A percentile compares a stretch with the other conserved stretches of the same genome.
phyloP scores from a whole-genome alignment of 2,797 vertebrate genomes.

The Huso huso region DNA sequence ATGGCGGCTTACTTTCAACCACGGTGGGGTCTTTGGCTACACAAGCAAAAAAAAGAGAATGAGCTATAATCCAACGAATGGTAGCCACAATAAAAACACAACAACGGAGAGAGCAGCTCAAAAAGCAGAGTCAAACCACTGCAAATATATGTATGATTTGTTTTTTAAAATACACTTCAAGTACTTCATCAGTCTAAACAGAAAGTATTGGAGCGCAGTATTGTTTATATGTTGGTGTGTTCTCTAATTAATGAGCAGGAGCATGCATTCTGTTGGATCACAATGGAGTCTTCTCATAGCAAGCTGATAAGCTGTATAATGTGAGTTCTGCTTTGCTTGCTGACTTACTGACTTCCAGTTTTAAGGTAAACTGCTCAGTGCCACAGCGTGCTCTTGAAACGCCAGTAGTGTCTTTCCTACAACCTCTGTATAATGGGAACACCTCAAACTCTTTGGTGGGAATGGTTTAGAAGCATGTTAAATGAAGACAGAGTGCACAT shows the following conservation, averaged over 20 bases:
- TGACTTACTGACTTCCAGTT: neutral
- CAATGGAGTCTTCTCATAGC: no score
- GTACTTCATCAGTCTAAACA: no score
- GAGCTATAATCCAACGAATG: no score
- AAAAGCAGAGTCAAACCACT: no score
- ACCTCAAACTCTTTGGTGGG: constrained; percentile 2
- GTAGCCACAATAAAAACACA: no score
- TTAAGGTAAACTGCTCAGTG: constrained; percentile 9
- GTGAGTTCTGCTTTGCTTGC: constrained; percentile 5
- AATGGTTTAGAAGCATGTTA: constrained; percentile 1
- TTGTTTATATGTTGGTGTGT: constrained; percentile 1
- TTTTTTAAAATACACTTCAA: no score
- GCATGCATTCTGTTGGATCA: constrained; percentile 1
- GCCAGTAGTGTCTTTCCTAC: constrained; percentile 1
- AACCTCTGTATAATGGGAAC: constrained; percentile 11
- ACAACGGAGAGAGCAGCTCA: neutral
- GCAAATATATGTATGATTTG: no score
- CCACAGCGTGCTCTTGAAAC: neutral
- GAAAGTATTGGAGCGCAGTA: neutral
- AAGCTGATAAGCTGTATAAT: neutral
- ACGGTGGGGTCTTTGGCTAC: no score
- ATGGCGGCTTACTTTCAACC: no score
- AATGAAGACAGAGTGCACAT: constrained; percentile 21
- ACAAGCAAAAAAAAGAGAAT: no score
- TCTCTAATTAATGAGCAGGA: constrained; percentile 10